Percentiles rank a stretch among this genome's conserved stretches.
Evolutionary conservation across 1,140 invertebrate species (phyloP).

Genomic region (Procambarus clarkii): DNA sequence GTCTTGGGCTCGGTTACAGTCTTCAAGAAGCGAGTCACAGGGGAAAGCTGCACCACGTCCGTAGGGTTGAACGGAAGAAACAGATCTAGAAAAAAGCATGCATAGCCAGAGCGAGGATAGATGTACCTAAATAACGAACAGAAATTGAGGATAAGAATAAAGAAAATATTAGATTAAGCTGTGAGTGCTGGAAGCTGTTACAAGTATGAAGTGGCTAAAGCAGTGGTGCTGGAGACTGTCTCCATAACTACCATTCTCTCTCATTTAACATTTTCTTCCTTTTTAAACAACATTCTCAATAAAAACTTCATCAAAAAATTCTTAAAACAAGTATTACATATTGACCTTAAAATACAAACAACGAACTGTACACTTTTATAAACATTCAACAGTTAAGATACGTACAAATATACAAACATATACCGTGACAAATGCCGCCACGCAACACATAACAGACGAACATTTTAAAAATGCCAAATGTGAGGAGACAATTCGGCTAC

Average conservation of each 20-base stretch:
- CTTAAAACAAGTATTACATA: no score
- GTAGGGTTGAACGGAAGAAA: slow-evolving; percentile 55
- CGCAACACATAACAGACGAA: no score
- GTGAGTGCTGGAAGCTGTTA: neutral
- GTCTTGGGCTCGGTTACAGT: neutral
- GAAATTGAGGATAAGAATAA: neutral
- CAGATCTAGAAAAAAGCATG: slow-evolving; percentile 40
- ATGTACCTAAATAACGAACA: neutral
- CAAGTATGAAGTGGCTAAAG: neutral
- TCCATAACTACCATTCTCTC: neutral
- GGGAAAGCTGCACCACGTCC: slow-evolving; percentile 47
- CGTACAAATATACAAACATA: no score
- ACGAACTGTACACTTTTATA: no score
- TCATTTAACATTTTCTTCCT: neutral
- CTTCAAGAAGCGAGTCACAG: slow-evolving; percentile 4
- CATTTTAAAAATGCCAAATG: no score
- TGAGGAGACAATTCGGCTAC: no score
- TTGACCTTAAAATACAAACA: no score
- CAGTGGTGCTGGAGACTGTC: neutral
- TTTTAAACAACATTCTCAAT: neutral
- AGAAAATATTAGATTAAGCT: neutral
- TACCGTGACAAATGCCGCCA: no score
- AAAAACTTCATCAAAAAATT: no score
- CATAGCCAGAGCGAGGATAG: neutral
- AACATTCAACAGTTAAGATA: no score